Base-by-base conservation (phyloP, 1,140 invertebrate genomes). In the Listronotus oregonensis region DNA sequence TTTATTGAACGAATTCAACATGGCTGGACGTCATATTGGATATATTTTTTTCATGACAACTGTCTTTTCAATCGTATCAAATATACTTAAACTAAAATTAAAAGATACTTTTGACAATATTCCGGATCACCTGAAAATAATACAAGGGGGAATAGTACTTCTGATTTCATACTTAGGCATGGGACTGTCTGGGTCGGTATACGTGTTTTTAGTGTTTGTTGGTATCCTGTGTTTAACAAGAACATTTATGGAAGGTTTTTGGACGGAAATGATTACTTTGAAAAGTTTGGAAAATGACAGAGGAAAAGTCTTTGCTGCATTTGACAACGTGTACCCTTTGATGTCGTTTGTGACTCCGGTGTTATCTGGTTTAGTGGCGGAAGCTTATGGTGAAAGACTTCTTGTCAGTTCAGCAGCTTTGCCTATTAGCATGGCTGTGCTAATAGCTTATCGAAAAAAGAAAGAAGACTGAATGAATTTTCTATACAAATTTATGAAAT, bases 301-400 rank as follows among this genome's bases (percentile, higher is more conserved):
- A 54, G 68, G 68, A 9, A 67, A 55, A 55, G 46, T 71, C 3
- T 51, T 71, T 49, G 54, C 52, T 15, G 49, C 67, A 10, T 69
- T 69, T 47, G 70, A 66, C 0, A 66, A 42, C 6, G 32, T 55
- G 43, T n/a, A 43, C 1, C 39, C 43, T 12, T 37, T 69, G 14
- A 44, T 31, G 15, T 55, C 49, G 40, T 60, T 69, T 9, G 42
- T 52, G 39, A 47, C 57, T 10, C 70, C 71, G 17, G 10, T 69
- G 0, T 18, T 70, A 17, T 54, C 43, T 9, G 71, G 64, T 43
- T 34, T 66, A 10, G 12, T 73, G 9, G 27, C 65, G 14, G 59
- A 67, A 32, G 7, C 18, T 17, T 52, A 49, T 27, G 60, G 60
- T 6, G 40, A 59, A 11, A 50, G 15, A 7, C 14, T 59, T 31